Evolutionary conservation across 2,888 invertebrate species (phyloP), one percentile per base, ranked within the genome.

Genomic region (Trilocha varians): DNA sequence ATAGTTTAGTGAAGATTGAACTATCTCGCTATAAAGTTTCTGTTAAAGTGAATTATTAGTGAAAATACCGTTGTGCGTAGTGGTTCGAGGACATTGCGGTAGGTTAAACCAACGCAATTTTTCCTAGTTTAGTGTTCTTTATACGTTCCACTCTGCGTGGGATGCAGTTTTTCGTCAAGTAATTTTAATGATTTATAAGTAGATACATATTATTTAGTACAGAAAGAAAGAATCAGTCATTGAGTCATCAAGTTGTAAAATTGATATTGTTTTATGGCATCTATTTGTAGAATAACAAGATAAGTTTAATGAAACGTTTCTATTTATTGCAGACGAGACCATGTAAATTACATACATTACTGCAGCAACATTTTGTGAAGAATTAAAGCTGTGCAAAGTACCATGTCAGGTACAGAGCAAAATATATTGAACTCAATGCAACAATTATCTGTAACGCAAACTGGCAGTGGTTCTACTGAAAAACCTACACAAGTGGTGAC

Each of bases 371-470:
- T 57, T 70, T 64, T 59, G 51, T 47, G 51, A 57, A 59, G 48
- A 64, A 65, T 63, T 57, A 49, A 45, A 55, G 55, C 52, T 55
- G 65, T 67, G 62, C 59, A 66, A 69, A 73, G 80, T 84, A 85
- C 75, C 80, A 85, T 85, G 85, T 85, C 85, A 70, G 80, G 83
- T 82, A 78, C 82, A 55, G 85, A 85, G 82, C 84, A 80, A 57
- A 82, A 78, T 71, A 71, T 85, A 68, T 73, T 80, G 64, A 84
- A 83, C 74, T 83, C 84, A 57, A 70, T 85, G 78, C 85, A 84
- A 73, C 85, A 85, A 72, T 73, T 85, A 69, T 84, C 84, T 50
- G 69, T 85, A 62, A 85, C 85, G 69, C 73, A 83, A 54, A 72
- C 70, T 52, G 73, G 70, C 58, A 82, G 83, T 75, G 79, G 74